Evolutionary conservation across 1,140 invertebrate species (phyloP).

Genomic region (Lucilia cuprina): DNA sequence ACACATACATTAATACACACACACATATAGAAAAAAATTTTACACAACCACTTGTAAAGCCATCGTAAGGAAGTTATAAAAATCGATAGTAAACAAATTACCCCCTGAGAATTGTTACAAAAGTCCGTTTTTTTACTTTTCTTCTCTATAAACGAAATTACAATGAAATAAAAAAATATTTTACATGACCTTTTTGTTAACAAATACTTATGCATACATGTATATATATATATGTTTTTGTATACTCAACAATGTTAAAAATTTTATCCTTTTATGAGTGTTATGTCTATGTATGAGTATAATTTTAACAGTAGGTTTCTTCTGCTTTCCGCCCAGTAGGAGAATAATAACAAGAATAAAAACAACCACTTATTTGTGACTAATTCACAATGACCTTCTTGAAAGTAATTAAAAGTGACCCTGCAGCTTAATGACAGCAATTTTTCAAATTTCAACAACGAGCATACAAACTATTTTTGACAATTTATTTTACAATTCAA

Average conservation of each 20-base stretch:
- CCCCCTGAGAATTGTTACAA: not conserved
- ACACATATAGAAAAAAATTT: not conserved
- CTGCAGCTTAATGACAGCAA: conserved; percentile 54
- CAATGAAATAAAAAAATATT: no score
- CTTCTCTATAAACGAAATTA: no score
- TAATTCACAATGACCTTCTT: conserved; percentile 60
- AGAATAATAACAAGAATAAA: not conserved
- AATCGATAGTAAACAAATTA: conserved; percentile 18
- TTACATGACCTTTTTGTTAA: not conserved
- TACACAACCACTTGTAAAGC: not conserved
- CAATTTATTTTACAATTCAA: not conserved
- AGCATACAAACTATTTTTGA: not conserved
- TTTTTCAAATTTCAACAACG: conserved; percentile 50
- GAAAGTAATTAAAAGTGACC: conserved; percentile 61
- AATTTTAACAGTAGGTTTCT: not conserved
- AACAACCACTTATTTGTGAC: conserved; percentile 39
- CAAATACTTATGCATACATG: not conserved
- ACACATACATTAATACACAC: not conserved
- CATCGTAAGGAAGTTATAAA: not conserved
- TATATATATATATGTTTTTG: not conserved
- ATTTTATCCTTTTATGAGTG: no score
- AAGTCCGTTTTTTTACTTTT: not conserved
- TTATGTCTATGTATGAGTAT: not conserved
- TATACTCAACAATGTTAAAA: not conserved
- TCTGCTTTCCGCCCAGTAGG: not conserved